Conservation (phyloP, 2,113 vertebrate species). For the Phalacrocorax pelagicus region DNA sequence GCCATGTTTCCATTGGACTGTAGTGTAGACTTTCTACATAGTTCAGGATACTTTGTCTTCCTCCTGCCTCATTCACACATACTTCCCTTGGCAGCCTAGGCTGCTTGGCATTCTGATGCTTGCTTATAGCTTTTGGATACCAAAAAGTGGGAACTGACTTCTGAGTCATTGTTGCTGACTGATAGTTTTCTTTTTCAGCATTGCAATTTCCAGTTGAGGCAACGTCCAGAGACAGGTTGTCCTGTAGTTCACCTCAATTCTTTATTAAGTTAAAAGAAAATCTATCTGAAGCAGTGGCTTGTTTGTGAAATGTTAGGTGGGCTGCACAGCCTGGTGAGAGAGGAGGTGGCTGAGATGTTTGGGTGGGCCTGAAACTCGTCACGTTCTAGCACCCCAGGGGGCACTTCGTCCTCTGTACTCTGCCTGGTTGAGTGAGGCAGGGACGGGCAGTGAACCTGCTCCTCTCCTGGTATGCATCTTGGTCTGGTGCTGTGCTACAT, state of each 20-base stretch:
- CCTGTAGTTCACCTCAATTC: background rate
- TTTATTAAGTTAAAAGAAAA: background rate
- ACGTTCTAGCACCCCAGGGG: background rate
- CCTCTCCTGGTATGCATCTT: background rate
- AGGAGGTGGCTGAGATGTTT: background rate
- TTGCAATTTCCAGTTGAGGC: background rate
- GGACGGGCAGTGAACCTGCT: rapidly evolving
- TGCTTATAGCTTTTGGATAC: background rate
- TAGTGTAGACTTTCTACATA: background rate
- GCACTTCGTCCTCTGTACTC: background rate
- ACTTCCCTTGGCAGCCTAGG: background rate
- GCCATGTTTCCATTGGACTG: background rate
- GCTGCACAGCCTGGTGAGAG: background rate
- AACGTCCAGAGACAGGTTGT: background rate
- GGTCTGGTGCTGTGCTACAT: background rate
- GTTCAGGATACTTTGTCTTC: background rate
- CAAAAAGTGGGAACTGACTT: background rate
- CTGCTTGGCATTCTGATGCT: constrained; percentile 7
- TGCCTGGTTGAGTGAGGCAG: background rate
- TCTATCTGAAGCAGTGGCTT: background rate
- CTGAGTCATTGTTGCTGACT: background rate
- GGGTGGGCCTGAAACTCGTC: background rate
- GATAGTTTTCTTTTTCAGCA: background rate
- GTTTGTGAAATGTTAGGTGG: background rate
- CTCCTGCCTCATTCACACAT: background rate